Evolutionary conservation across 2,113 vertebrate species (phyloP), one percentile per base, ranked within the genome.

Genomic region (Dicentrarchus labrax): DNA sequence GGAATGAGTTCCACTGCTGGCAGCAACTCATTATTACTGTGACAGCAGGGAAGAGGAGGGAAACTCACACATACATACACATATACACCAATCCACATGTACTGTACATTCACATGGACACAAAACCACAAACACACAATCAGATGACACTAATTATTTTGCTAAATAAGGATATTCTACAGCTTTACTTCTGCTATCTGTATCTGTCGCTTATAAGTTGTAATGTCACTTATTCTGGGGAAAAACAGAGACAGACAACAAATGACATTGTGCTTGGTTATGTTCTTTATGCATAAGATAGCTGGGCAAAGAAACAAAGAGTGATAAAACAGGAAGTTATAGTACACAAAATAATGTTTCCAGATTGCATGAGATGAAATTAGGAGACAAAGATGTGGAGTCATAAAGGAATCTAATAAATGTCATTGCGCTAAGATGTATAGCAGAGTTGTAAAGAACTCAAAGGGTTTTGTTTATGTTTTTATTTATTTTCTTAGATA

Each of bases 1-100:
- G 76, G 81, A 87, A 89, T 72, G 75, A 80, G 54, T 66, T 86
- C 56, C 81, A 69, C 68, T 6, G 8, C 74, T 75, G 80, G 75
- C 82, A 89, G 77, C 77, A 80, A 62, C 82, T 89, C 79, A 84
- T 91, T 90, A 86, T 76, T 45, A 90, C 81, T 83, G 78, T 84
- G 83, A 83, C 85, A 86, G 86, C 45, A 57, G 45, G 80, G 75
- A 70, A 81, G 67, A 78, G 43, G 51, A 76, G 61, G 67, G 38
- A 59, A 67, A 48, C 24, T 82, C 80, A 72, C 53, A 86, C 62
- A 47, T 6, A 2, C 69, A 56, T 24, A 73, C 57, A 79, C 68
- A 45, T 22, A 66, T 50, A 48, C 39, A 41, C 54, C 38, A 64
- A 64, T 72, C 81, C 67, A 36, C 41, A 57, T 19, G 8, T 59